These are phyloP conservation scores for Cylas formicarius DNA, from an alignment of 1,140 invertebrate species.

Conservation along the genomic window DNA sequence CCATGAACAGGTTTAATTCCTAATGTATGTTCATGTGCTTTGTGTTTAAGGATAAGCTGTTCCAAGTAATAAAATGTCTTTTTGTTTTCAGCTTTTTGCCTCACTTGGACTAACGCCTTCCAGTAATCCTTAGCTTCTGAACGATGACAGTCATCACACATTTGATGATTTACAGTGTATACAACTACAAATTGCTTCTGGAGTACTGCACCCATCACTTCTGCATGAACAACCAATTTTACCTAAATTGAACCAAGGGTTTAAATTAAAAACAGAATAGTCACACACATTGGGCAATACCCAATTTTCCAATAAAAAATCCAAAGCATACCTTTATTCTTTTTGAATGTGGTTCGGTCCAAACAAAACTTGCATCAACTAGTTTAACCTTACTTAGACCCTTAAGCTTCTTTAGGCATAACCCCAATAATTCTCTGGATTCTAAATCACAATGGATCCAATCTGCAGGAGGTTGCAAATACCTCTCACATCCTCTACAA, in stretches of 20 bases:
- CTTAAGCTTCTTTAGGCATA: constrained; percentile 93
- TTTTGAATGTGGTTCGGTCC: constrained; percentile 99
- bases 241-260: constrained; percentile 55
- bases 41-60: constrained; percentile 94
- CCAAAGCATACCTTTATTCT: constrained; percentile 64
- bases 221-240: constrained; percentile 94
- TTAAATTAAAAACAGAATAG: constrained; percentile 10
- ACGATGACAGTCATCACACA: constrained; percentile 96
- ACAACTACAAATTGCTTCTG: constrained; percentile 94
- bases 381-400: constrained; percentile 84
- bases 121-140: constrained; percentile 97
- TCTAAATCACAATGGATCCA: constrained; percentile 88
- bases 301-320: constrained; percentile 2
- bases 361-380: constrained; percentile 93
- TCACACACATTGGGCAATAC: constrained; percentile 2
- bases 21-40: constrained; percentile 83
- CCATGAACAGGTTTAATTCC: constrained; percentile 92
- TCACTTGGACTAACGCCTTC: constrained; percentile 82
- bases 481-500: constrained; percentile 89
- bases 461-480: constrained; percentile 85
- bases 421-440: constrained; percentile 82
- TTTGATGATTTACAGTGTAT: constrained; percentile 83
- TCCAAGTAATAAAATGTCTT: constrained; percentile 99
- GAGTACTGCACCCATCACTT: constrained; percentile 76
- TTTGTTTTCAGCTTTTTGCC: constrained; percentile 86